Conservation (phyloP, 2,888 invertebrate species). For the Poecilobothrus nobilitatus region DNA sequence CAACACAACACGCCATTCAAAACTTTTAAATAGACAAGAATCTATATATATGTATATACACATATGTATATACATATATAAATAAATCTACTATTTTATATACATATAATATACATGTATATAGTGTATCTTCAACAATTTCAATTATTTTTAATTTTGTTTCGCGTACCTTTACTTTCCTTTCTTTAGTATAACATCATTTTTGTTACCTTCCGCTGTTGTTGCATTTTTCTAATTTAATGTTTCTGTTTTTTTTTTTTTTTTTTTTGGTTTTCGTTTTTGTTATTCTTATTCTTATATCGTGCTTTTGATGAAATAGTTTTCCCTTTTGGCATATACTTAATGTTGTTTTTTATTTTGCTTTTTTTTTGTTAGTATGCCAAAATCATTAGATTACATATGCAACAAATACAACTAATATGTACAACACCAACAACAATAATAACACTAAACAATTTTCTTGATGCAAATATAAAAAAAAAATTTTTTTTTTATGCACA, state of each 20-base stretch:
- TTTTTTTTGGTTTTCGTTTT: neutral
- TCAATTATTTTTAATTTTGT: neutral
- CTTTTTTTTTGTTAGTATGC: too few species aligned
- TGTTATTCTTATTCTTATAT: neutral
- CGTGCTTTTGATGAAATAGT: conserved; percentile 4
- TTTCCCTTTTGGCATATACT: neutral
- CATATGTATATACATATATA: too few species aligned
- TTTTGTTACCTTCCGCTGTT: neutral
- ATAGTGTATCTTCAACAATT: neutral
- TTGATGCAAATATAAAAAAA: neutral
- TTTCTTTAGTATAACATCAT: neutral
- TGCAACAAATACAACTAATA: too few species aligned
- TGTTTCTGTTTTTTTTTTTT: neutral
- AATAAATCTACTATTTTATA: too few species aligned
- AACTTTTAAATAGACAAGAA: too few species aligned
- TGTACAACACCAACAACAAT: too few species aligned
- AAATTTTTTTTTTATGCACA: neutral
- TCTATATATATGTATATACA: too few species aligned
- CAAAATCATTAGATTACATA: too few species aligned
- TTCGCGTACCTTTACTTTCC: neutral
- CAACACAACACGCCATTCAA: too few species aligned
- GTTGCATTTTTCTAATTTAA: neutral
- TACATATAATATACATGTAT: too few species aligned
- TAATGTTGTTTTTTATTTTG: too few species aligned
- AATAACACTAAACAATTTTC: too few species aligned